Evolutionary conservation across 2,888 invertebrate species (phyloP), one percentile per base, ranked within the genome.

Genomic region (Caenorhabditis wallacei): DNA sequence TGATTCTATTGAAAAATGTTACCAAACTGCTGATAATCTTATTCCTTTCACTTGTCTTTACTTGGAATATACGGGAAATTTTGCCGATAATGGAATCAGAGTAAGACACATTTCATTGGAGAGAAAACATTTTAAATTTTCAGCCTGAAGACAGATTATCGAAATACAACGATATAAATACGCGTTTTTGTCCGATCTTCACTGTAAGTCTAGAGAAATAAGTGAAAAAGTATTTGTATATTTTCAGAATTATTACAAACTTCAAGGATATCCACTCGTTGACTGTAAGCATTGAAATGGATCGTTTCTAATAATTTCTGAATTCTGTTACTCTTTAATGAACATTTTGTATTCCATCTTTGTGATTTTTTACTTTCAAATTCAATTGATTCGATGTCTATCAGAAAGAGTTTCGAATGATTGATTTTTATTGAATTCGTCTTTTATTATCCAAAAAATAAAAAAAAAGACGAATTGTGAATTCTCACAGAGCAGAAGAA

Each of bases 181-280:
- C 26, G 24, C 61, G 61, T 3, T 61, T 18, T 43, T 61, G 61
- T n/a, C 61, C 61, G 0, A 61, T 61, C n/a, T 61, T 24, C 46
- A 22, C 16, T 24, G 61, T 61, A n/a, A 16, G 37, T 37, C 37
- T 56, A n/a, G n/a, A n/a, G n/a, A 43, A 61, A 43, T n/a, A 20
- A 2, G 1, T 0, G 16, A 43, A 22, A 20, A 22, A 26, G 16
- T 1, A 7, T 24, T 0, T 18, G 20, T n/a, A 1, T 18, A 3
- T 18, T 43, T 61, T 61, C 61, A 61, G 61, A n/a, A 46, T 22
- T 61, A 61, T 43, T 22, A 43, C n/a, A 13, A 46, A 22, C n/a
- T 24, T 0, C 13, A 13, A 16, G 7, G 20, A 16, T 59, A 16
- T 13, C 18, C n/a, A 26, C 10, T 46, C 7, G n/a, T 11, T 22